phyloP scores from a whole-genome alignment of 2,797 vertebrate genomes.

The Darevskia nairensis region DNA sequence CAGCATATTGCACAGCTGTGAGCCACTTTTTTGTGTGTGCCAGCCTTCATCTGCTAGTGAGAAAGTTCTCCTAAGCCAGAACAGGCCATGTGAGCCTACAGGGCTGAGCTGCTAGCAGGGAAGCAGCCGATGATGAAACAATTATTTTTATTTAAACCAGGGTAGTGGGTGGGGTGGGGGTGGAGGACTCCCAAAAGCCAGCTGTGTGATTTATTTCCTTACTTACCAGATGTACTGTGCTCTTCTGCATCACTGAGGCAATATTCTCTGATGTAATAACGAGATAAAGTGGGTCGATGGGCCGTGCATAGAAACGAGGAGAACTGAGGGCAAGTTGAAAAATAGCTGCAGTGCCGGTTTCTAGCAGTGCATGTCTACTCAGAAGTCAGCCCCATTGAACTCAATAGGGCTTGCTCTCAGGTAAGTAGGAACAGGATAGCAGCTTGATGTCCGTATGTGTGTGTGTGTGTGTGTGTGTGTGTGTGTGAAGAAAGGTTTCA shows the following conservation, averaged over 20 bases:
- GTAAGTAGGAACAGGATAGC: not conserved
- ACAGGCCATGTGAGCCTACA: constrained; percentile 15
- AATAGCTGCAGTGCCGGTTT: constrained; percentile 35
- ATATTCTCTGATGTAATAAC: constrained; percentile 71
- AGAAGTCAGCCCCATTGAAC: not conserved
- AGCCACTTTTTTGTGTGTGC: constrained; percentile 41
- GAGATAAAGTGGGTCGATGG: constrained; percentile 61
- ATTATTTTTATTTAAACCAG: constrained; percentile 50
- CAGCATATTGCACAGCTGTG: constrained; percentile 55
- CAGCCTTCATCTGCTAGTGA: constrained; percentile 57
- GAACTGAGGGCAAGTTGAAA: constrained; percentile 60
- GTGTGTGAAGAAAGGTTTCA: constrained; percentile 31
- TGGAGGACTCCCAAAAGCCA: constrained; percentile 29
- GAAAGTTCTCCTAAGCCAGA: constrained; percentile 42
- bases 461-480: too few relatives aligned
- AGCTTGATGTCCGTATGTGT: not conserved
- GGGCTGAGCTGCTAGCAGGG: not conserved
- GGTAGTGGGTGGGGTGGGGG: too few relatives aligned
- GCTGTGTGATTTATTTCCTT: constrained; percentile 62
- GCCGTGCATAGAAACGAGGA: constrained; percentile 14
- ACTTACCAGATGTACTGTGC: constrained; percentile 60
- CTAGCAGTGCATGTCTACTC: not conserved
- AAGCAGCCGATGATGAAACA: constrained; percentile 57
- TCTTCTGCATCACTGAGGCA: constrained; percentile 57
- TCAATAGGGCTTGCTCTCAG: not conserved